phyloP scores from a whole-genome alignment of 1,140 invertebrate species.

The Aphaenogaster rudis region DNA sequence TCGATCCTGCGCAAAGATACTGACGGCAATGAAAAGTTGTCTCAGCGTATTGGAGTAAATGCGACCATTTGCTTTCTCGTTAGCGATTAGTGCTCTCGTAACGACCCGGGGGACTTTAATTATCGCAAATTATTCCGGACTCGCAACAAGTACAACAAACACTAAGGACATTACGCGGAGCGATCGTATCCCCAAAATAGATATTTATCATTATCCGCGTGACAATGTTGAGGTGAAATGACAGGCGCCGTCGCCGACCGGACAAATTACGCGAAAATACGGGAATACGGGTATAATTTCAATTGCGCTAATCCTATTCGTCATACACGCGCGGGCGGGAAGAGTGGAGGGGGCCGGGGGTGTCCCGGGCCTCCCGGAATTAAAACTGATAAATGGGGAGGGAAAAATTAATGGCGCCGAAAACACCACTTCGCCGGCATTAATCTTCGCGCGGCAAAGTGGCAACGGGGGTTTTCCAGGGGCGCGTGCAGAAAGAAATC shows the following conservation, averaged over 20 bases:
- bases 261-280: slow-evolving; percentile 29
- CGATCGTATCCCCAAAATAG: background rate
- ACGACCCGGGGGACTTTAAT: background rate
- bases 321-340: slow-evolving; percentile 5
- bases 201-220: background rate
- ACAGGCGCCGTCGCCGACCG: background rate
- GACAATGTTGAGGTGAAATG: background rate
- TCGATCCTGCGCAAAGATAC: slow-evolving; percentile 11
- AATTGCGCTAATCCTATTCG: slow-evolving; percentile 58
- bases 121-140: slow-evolving; percentile 9
- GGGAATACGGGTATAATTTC: slow-evolving; percentile 27
- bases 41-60: slow-evolving; percentile 1
- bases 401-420: slow-evolving; percentile 76
- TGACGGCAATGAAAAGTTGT: slow-evolving; percentile 35
- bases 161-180: background rate
- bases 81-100: background rate
- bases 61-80: slow-evolving; percentile 27
- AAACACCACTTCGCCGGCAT: slow-evolving; percentile 71
- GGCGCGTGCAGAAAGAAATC: slow-evolving; percentile 75
- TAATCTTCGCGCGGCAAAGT: slow-evolving; percentile 76
- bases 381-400: slow-evolving; percentile 74
- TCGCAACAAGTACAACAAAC: background rate
- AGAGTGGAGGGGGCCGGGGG: too few species aligned
- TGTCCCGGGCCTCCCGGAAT: slow-evolving; percentile 45
- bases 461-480: slow-evolving; percentile 73